Evolutionary conservation across 1,140 invertebrate genomes (phyloP), one percentile per base, ranked within the genome.

Genomic region (Drosophila nasuta): DNA sequence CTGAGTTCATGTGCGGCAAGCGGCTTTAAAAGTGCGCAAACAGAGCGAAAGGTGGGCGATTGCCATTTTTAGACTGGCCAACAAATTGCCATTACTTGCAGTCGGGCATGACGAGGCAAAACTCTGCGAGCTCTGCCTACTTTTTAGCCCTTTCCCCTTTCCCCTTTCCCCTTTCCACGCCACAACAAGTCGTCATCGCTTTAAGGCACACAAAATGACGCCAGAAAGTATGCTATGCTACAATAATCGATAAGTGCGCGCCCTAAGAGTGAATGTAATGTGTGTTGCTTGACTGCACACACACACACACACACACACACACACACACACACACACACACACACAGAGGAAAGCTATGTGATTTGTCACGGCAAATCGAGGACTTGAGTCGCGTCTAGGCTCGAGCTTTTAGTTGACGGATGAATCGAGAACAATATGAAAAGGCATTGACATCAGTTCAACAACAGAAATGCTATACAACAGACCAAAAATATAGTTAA

Each of bases 161-260:
- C n/a, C n/a, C n/a, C n/a, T n/a, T 13, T 13, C 46, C 1, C 54
- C 5, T 5, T 15, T 5, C 3, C 38, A 0, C 11, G 33, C 13
- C 28, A 54, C 51, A 15, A 1, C 3, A 17, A 33, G 5, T 33
- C 30, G 51, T 33, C n/a, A 35, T n/a, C n/a, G 30, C 28, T 38
- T 8, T 10, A 10, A 38, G 30, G 4, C 28, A 15, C 30, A 33
- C 30, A 33, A 35, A 70, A 78, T 75, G 62, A 81, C 85, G 85
- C 81, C 75, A 62, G 71, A 75, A 88, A 88, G 85, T 88, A 89
- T 88, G 81, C 85, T 88, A 89, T 89, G 77, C 85, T 89, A 81
- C 85, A 88, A 85, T 89, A 88, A 88, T 88, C 85, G 71, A 88
- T 88, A 88, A 78, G 58, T 62, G 38, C 69, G 49, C 54, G 33